These are phyloP conservation scores for Pinna nobilis DNA, from an alignment of 1,140 invertebrate species.

Conservation along the genomic window DNA sequence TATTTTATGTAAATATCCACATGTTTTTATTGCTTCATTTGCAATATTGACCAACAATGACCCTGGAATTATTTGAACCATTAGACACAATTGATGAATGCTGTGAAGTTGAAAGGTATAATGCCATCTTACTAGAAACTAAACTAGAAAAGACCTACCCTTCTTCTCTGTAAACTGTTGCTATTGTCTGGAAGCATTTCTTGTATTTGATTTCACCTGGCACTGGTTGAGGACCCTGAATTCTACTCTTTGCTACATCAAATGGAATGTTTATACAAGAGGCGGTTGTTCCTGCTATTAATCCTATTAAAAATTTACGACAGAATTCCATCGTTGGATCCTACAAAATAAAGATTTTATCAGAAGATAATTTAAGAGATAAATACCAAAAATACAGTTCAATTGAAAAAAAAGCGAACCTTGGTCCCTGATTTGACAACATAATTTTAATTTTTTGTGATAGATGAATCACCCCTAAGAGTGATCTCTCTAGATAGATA, in stretches of 20 bases:
- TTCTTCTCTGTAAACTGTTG: constrained; percentile 88
- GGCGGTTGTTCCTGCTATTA: constrained; percentile 87
- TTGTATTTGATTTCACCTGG: constrained; percentile 85
- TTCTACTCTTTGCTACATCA: constrained; percentile 95
- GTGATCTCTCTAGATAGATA: no score
- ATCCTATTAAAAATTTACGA: constrained; percentile 86
- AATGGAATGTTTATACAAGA: constrained; percentile 95
- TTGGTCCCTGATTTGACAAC: no score
- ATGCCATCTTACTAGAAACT: background rate
- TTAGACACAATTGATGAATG: background rate
- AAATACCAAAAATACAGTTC: background rate
- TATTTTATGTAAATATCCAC: no score
- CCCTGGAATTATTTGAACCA: no score
- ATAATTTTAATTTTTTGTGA: no score
- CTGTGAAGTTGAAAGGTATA: background rate
- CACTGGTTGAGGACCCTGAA: constrained; percentile 90
- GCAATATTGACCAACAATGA: no score
- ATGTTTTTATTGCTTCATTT: no score
- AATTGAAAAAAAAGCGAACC: no score
- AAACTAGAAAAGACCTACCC: constrained; percentile 79
- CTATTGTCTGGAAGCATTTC: constrained; percentile 84
- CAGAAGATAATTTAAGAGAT: no score
- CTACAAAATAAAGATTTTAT: constrained; percentile 72
- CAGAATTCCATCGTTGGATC: constrained; percentile 82
- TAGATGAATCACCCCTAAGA: no score